A percentile compares a stretch with the other conserved stretches of the same genome.
Evolutionary conservation across 92 coral and sea anemone species (phyloP).

Genomic region (Umimayanthus kanabou): DNA sequence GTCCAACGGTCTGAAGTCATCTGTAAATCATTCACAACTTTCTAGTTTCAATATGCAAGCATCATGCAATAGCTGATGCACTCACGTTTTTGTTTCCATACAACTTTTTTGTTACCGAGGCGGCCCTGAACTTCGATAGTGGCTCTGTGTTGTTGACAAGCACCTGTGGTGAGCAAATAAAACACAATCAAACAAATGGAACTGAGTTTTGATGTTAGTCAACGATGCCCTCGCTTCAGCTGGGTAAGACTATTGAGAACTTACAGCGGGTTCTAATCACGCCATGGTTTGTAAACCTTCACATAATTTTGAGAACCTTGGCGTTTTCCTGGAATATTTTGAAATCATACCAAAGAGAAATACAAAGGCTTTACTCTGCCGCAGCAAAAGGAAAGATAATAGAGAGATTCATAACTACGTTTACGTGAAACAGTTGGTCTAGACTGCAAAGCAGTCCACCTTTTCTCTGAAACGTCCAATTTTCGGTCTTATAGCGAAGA

Average conservation of each 20-base stretch:
- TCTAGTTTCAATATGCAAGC: background rate
- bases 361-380: too few species aligned
- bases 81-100: constrained; percentile 70
- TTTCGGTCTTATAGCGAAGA: too few species aligned
- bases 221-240: background rate
- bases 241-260: background rate
- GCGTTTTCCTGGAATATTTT: too few species aligned
- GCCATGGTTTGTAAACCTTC: too few species aligned
- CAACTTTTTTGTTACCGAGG: constrained; percentile 82
- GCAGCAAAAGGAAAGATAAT: too few species aligned
- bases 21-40: background rate
- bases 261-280: too few species aligned
- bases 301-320: too few species aligned
- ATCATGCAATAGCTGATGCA: background rate
- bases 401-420: too few species aligned
- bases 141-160: constrained; percentile 69
- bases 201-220: background rate
- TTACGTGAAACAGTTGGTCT: too few species aligned
- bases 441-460: too few species aligned
- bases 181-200: background rate
- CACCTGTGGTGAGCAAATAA: constrained; percentile 49
- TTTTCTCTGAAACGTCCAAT: too few species aligned
- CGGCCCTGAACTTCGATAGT: constrained; percentile 74
- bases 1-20: background rate
- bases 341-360: too few species aligned